These are phyloP conservation scores for Sprattus sprattus DNA, from an alignment of 2,113 vertebrate genomes.

Conservation along the genomic window DNA sequence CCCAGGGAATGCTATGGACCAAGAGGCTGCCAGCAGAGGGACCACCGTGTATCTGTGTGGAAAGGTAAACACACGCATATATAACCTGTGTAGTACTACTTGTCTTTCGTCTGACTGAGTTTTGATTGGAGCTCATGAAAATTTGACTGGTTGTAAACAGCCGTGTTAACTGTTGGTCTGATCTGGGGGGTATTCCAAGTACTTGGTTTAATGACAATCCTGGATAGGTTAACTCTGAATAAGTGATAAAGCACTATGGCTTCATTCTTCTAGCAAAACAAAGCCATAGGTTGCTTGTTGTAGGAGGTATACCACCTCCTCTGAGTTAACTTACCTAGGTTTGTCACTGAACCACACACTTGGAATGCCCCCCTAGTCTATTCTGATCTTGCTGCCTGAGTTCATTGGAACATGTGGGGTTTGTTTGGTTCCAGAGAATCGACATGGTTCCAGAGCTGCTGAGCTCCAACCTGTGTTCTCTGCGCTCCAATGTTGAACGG, in stretches of 20 bases:
- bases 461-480: constrained; percentile 94
- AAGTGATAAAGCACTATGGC: too few relatives aligned
- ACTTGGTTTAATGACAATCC: too few relatives aligned
- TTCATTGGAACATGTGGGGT: not conserved
- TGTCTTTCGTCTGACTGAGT: not conserved
- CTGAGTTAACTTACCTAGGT: too few relatives aligned
- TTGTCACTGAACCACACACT: too few relatives aligned
- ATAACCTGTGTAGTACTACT: too few relatives aligned
- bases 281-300: too few relatives aligned
- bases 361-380: not conserved
- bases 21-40: constrained; percentile 89
- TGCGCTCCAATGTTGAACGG: constrained; percentile 92
- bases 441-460: constrained; percentile 98
- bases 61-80: constrained; percentile 69
- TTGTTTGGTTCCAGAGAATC: constrained; percentile 79
- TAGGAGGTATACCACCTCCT: too few relatives aligned
- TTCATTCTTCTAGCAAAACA: too few relatives aligned
- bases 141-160: not conserved
- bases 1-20: constrained; percentile 91
- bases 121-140: not conserved
- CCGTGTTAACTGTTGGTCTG: not conserved
- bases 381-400: not conserved
- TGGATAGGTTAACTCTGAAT: too few relatives aligned
- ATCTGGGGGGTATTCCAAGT: not conserved
- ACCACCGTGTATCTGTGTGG: constrained; percentile 97